Percentiles rank a stretch among this genome's conserved stretches.
Evolutionary conservation across 1,140 invertebrate genomes (phyloP).

Genomic region (Hylaeus anthracinus): DNA sequence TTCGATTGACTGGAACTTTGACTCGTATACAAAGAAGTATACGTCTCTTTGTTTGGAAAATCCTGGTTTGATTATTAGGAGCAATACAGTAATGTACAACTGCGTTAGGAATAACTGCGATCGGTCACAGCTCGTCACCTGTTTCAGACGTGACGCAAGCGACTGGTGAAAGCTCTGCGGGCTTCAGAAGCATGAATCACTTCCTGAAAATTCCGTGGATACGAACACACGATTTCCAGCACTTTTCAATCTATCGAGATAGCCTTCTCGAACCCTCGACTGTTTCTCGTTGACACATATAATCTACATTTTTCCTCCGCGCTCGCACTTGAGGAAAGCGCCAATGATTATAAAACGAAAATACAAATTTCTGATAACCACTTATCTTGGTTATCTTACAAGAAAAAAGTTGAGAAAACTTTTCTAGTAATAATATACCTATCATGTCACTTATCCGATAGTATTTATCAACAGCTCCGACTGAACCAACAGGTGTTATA

Average conservation of each 20-base stretch:
- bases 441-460: too few species aligned
- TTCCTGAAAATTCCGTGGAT: conserved; percentile 57
- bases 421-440: too few species aligned
- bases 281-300: not conserved
- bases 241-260: conserved; percentile 26
- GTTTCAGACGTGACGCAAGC: conserved; percentile 50
- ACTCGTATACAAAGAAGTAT: too few species aligned
- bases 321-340: not conserved
- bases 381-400: too few species aligned
- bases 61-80: not conserved
- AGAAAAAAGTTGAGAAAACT: too few species aligned
- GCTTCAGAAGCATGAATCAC: conserved; percentile 44
- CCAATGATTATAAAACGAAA: too few species aligned
- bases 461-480: too few species aligned
- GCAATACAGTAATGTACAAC: too few species aligned
- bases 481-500: too few species aligned
- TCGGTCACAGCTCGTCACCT: conserved; percentile 44
- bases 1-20: too few species aligned
- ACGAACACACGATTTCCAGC: not conserved
- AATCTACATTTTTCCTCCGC: conserved; percentile 24
- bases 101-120: conserved; percentile 21
- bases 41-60: too few species aligned
- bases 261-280: not conserved
- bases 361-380: too few species aligned
- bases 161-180: conserved; percentile 49